Evolutionary conservation across 64 coral and sea anemone genomes (phyloP), one percentile per base, ranked within the genome.

Genomic region (Pocillopora verrucosa): DNA sequence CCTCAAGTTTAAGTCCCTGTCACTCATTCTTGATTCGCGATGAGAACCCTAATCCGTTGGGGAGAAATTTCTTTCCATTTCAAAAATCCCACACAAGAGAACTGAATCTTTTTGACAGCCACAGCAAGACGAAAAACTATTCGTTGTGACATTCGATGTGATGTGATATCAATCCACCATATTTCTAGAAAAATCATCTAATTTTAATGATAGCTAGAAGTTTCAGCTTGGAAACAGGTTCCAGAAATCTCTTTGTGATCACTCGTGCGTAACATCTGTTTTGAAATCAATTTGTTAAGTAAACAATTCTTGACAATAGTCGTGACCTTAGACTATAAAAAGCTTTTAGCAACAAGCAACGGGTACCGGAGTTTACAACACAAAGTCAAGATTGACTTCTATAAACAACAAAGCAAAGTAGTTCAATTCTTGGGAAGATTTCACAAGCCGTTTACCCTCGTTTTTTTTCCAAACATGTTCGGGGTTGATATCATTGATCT

Each of bases 131-230:
- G 24, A 85, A 37, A 30, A 30, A 30, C 30, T 19, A 56, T 22
- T 56, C 15, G 45, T 56, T 19, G 12, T 10, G 34, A 24, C 25
- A 20, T 16, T 17, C 13, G 56, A 57, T 58, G 11, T 36, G 38
- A 72, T 24, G 38, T 16, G 65, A 45, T 45, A 20, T 85, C 64
- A 56, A 70, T 72, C 65, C 37, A 20, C 61, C 41, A 72, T 56
- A 36, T 58, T 68, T 85, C 15, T 85, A 30, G 11, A 57, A 41
- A 69, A 11, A 69, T 85, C 82, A 85, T 85, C n/a, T 19, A 85
- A 85, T 85, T 85, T 85, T 85, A 72, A 85, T 85, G 82, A 57
- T 12, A 3, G 11, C 12, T 72, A 65, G 37, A 84, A 65, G 63
- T 84, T 84, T 72, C 64, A 6, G 2, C 69, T 63, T 6, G 80